Base-by-base conservation (phyloP, 2,888 invertebrate genomes). In the Phaedon cochleariae region DNA sequence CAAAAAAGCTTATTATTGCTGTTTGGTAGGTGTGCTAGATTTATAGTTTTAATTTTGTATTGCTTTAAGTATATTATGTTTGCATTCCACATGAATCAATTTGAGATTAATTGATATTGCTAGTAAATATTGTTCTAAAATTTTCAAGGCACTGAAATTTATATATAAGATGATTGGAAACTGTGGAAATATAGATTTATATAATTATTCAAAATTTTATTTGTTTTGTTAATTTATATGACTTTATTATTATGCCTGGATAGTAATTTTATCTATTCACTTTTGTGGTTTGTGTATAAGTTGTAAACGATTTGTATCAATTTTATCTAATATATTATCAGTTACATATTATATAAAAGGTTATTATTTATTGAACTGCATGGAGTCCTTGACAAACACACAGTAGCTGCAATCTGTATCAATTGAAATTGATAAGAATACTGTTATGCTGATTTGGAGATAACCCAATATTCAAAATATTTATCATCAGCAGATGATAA, bases 291-390 rank as follows among this genome's bases (percentile, higher is more conserved):
- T 68, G 29, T 65, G 54, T 62, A 62, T 26, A 57, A 57, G 52
- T 46, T 59, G 59, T 51, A 48, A 65, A 59, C 57, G 48, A 62
- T 66, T 66, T 68, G 54, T 68, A 68, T 65, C 62, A 62, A 61
- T 64, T 65, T 62, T 65, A 62, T 68, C 65, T 65, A 68, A 68
- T 68, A 68, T 67, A 67, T 67, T 65, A 64, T 59, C 55, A 48
- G 62, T 55, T 66, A 66, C 41, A 59, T 49, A 61, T 37, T 6
- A 37, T 34, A 54, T 21, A 26, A 26, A n/a, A n/a, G n/a, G n/a
- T n/a, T n/a, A n/a, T n/a, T n/a, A n/a, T n/a, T n/a, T n/a, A n/a
- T n/a, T n/a, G n/a, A n/a, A n/a, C n/a, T n/a, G n/a, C n/a, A n/a
- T n/a, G n/a, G n/a, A n/a, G n/a, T n/a, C n/a, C n/a, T n/a, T n/a